Conservation (phyloP, 2,797 vertebrate genomes). For the Phyllotis vaccarum region DNA sequence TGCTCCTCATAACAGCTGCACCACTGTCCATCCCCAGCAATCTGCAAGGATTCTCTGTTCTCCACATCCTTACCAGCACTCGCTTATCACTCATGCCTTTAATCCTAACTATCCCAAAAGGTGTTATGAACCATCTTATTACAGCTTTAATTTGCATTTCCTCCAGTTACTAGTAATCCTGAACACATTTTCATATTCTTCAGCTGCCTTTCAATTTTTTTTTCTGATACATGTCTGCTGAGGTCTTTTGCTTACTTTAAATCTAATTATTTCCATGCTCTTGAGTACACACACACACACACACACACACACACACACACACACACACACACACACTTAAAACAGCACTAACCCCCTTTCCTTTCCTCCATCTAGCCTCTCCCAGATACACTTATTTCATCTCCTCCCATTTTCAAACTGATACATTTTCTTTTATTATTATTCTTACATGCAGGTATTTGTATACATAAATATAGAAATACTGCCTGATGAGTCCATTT, state of each 20-base stretch:
- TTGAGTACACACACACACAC: background rate
- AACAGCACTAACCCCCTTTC: background rate
- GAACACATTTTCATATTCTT: background rate
- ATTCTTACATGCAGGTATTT: background rate
- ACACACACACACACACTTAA: background rate
- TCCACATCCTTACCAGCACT: background rate
- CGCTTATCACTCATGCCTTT: background rate
- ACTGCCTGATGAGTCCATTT: background rate
- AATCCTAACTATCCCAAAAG: background rate
- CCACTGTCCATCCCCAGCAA: background rate
- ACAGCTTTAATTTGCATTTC: background rate
- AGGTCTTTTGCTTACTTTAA: background rate
- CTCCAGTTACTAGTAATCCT: background rate
- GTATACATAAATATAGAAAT: background rate
- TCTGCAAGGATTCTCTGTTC: background rate
- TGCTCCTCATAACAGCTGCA: background rate
- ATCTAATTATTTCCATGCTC: background rate
- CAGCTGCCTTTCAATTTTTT: background rate
- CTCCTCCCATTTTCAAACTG: background rate
- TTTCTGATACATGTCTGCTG: background rate
- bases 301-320: background rate
- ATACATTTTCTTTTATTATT: background rate
- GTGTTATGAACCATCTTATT: background rate
- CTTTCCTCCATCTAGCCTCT: background rate
- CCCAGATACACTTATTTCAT: too few species aligned